A percentile compares a stretch with the other conserved stretches of the same genome.
These are phyloP conservation scores for Synchiropus splendidus DNA, from an alignment of 2,113 vertebrate genomes.

Conservation along the genomic window DNA sequence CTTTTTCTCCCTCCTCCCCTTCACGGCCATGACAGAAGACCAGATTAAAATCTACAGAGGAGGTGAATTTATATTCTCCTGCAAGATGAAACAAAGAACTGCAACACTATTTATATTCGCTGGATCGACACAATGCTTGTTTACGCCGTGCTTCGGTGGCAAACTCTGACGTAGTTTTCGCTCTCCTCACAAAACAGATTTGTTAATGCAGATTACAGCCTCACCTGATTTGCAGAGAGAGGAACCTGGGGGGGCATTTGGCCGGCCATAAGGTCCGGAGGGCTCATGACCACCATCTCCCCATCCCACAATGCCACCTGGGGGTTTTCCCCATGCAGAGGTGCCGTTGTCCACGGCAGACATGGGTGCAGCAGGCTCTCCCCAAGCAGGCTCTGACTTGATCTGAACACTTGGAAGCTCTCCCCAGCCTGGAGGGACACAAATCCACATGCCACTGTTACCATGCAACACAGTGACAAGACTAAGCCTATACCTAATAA, in stretches of 20 bases:
- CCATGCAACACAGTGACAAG: neutral
- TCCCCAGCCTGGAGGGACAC: slow-evolving; percentile 81
- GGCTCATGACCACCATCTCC: slow-evolving; percentile 77
- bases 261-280: slow-evolving; percentile 75
- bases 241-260: slow-evolving; percentile 71
- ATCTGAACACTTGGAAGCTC: slow-evolving; percentile 83
- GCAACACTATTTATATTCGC: no score
- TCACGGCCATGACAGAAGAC: no score
- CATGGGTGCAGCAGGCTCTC: slow-evolving; percentile 80
- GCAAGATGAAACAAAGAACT: no score
- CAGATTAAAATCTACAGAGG: no score
- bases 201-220: no score
- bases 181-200: no score
- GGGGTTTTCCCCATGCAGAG: slow-evolving; percentile 86
- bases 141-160: no score
- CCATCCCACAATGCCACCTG: slow-evolving; percentile 79
- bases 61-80: no score
- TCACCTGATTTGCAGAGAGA: slow-evolving; percentile 93
- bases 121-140: no score
- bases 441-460: no score
- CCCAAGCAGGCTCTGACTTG: slow-evolving; percentile 87
- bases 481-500: slow-evolving; percentile 10
- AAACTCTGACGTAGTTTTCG: no score
- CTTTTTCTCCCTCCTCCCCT: no score
- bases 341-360: slow-evolving; percentile 90